Conservation (phyloP, 2,888 invertebrate species). For the Alsophila aescularia region DNA sequence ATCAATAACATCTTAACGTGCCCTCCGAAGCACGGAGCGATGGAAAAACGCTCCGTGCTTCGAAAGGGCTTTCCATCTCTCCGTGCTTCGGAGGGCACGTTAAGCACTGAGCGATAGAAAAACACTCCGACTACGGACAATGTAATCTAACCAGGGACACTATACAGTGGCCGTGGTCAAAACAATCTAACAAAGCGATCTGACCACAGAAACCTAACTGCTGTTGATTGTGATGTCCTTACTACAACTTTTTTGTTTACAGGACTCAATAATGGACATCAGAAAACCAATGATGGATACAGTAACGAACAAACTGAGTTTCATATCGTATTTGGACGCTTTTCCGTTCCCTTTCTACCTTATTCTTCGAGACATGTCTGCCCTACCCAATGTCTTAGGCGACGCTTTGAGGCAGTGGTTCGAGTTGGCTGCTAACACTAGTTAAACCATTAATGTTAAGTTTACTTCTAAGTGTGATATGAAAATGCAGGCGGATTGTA, state of each 20-base stretch:
- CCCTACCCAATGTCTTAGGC: conserved; percentile 95
- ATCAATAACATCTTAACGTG: too few species aligned
- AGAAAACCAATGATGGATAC: conserved; percentile 93
- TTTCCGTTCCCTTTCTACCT: conserved; percentile 99
- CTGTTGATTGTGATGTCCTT: too few species aligned
- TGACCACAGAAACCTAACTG: too few species aligned
- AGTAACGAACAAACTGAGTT: conserved; percentile 81
- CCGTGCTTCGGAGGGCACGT: too few species aligned
- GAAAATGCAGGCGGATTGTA: not conserved
- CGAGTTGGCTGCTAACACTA: conserved; percentile 92
- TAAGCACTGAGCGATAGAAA: too few species aligned
- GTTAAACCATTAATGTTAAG: conserved; percentile 39
- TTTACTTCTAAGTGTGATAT: not conserved
- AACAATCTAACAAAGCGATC: too few species aligned
- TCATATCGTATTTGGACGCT: conserved; percentile 94
- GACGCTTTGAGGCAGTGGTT: conserved; percentile 99
- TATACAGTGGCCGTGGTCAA: too few species aligned
- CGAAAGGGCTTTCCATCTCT: too few species aligned
- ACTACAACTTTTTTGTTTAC: conserved; percentile 57
- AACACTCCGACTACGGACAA: too few species aligned
- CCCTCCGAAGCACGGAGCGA: too few species aligned
- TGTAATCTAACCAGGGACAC: too few species aligned
- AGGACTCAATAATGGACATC: conserved; percentile 96
- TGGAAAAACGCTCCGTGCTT: too few species aligned
- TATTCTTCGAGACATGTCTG: conserved; percentile 94